Evolutionary conservation across 2,888 invertebrate species (phyloP), one percentile per base, ranked within the genome.

Genomic region (Unio delphinus): DNA sequence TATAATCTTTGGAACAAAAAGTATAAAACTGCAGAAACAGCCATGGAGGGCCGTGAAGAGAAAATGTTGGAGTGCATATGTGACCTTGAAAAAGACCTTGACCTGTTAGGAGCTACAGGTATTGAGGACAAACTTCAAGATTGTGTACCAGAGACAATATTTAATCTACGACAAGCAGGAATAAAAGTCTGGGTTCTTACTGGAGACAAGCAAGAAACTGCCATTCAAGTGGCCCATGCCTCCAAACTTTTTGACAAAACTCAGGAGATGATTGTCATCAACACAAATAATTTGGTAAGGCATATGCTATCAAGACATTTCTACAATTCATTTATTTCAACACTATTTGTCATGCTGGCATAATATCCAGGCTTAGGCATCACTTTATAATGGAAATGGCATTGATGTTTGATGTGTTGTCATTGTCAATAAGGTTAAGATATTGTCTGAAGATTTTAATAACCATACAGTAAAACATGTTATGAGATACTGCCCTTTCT

Each of bases 161-260:
- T 93, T 2, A 93, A 95, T 4, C 91, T 99, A 70, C 83, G 92
- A 58, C 79, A 87, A 61, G 92, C 92, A 7, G 91, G 91, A 5
- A 91, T 92, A 59, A 90, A 89, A 68, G 83, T 90, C 58, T 92
- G 92, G 92, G 91, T 92, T 3, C 92, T 99, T 68, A 98, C 98
- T 0, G 98, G 93, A 64, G 98, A 98, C 91, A 98, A 98, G 90
- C 96, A 89, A 85, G 98, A 98, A 91, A 98, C 98, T 0, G 98
- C 98, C 67, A 94, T 98, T 85, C 98, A 98, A 89, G 95, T 98
- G 76, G 98, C 98, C 0, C 96, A 97, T 90, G 96, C 98, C 1
- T 96, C 97, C 4, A 82, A 86, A 70, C 84, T 90, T 30, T 83
- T 90, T 66, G 85, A 86, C 54, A 80, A 83, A 20, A 87, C 89